Percentiles rank a stretch among this genome's conserved stretches.
Conservation (phyloP, 2,888 invertebrate genomes). For the Heliconius cydno region DNA sequence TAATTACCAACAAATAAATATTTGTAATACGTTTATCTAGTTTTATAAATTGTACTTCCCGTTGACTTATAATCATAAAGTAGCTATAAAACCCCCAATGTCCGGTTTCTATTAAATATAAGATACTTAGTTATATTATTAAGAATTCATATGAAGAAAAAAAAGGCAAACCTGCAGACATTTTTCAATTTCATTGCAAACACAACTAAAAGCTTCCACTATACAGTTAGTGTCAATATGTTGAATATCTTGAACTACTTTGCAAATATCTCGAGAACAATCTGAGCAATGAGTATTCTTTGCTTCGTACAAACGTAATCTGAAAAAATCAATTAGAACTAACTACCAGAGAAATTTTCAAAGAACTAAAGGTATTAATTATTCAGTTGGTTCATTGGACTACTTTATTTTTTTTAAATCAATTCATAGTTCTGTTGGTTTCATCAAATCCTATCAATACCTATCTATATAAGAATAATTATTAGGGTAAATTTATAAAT, state of each 20-base stretch:
- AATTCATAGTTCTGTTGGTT: no score
- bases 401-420: neutral
- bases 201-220: constrained; percentile 69
- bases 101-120: no score
- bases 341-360: neutral
- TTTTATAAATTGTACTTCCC: no score
- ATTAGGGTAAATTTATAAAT: no score
- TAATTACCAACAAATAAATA: no score
- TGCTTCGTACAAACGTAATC: constrained; percentile 71
- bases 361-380: neutral
- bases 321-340: constrained; percentile 51
- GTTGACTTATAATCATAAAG: no score
- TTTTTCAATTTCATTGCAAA: constrained; percentile 62
- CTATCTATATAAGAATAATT: neutral
- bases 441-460: no score
- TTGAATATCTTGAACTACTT: constrained; percentile 68
- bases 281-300: constrained; percentile 53
- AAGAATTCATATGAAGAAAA: no score
- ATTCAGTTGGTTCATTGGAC: neutral
- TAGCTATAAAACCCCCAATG: no score
- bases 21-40: no score
- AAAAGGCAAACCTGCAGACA: constrained; percentile 68
- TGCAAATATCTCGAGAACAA: constrained; percentile 61
- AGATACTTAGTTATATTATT: no score
- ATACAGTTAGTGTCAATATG: constrained; percentile 74